Conservation (phyloP, 2,797 vertebrate genomes). For the Sus cebifrons region DNA sequence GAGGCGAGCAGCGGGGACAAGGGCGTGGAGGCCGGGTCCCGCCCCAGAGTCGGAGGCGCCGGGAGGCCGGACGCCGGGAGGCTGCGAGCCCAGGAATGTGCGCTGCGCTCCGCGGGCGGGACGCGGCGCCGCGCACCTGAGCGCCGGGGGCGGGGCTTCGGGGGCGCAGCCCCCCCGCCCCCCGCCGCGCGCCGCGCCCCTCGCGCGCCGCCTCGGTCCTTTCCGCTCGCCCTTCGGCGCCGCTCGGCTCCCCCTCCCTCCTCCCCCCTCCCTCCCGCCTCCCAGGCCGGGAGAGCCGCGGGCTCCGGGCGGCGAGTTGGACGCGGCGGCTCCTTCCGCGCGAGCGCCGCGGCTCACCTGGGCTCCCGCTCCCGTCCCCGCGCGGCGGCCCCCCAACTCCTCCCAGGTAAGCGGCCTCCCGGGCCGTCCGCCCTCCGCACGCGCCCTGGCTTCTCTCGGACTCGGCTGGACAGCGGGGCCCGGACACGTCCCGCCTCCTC, state of each 20-base stretch:
- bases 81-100: conserved; percentile 41
- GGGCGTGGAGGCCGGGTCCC: background rate
- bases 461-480: background rate
- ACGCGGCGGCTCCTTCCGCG: conserved; percentile 1
- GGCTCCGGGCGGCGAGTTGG: conserved; percentile 18
- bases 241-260: conserved; percentile 55
- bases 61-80: background rate
- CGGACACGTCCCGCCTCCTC: background rate
- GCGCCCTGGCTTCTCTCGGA: background rate
- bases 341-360: conserved; percentile 56
- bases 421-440: background rate
- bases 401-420: conserved; percentile 63
- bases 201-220: conserved; percentile 75
- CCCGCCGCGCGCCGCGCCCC: conserved; percentile 46
- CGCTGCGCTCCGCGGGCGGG: background rate
- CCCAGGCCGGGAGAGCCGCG: background rate
- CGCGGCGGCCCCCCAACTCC: background rate
- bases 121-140: conserved; percentile 77
- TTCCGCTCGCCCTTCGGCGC: conserved; percentile 85
- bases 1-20: background rate
- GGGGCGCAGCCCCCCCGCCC: background rate
- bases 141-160: conserved; percentile 74
- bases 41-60: background rate
- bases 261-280: background rate
- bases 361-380: background rate